Percentiles rank a stretch among this genome's conserved stretches.
phyloP scores from a whole-genome alignment of 2,113 vertebrate genomes.

The Hylia prasina region DNA sequence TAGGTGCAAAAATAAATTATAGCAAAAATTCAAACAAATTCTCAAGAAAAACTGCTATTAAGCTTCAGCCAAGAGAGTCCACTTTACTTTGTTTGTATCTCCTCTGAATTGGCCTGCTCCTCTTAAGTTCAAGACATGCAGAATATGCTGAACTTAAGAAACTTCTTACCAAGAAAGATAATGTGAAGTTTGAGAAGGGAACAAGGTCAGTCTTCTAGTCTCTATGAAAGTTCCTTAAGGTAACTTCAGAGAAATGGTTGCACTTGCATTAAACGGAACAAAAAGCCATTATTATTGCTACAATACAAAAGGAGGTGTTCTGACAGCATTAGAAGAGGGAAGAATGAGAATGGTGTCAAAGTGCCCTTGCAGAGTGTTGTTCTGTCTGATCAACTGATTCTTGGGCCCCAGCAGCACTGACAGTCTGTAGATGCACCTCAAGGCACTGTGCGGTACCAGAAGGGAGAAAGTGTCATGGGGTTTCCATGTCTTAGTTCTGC shows the following conservation, averaged over 20 bases:
- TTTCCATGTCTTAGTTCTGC: not conserved
- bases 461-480: not conserved
- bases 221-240: not conserved
- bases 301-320: not conserved
- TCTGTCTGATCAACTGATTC: not conserved
- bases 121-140: not conserved
- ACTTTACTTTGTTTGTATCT: not conserved
- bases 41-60: not conserved
- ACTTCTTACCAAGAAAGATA: not conserved
- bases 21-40: not conserved
- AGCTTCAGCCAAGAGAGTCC: not conserved
- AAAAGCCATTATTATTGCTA: fast-evolving
- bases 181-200: not conserved
- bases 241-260: not conserved
- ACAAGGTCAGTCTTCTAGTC: not conserved
- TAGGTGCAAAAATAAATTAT: not conserved
- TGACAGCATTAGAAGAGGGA: not conserved
- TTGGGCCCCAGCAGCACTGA: not conserved
- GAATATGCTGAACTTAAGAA: not conserved
- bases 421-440: fast-evolving
- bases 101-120: not conserved
- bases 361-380: not conserved
- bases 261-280: not conserved
- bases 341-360: not conserved
- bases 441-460: fast-evolving